Conservation (phyloP, 1,140 invertebrate species). For the Halictus rubicundus region DNA sequence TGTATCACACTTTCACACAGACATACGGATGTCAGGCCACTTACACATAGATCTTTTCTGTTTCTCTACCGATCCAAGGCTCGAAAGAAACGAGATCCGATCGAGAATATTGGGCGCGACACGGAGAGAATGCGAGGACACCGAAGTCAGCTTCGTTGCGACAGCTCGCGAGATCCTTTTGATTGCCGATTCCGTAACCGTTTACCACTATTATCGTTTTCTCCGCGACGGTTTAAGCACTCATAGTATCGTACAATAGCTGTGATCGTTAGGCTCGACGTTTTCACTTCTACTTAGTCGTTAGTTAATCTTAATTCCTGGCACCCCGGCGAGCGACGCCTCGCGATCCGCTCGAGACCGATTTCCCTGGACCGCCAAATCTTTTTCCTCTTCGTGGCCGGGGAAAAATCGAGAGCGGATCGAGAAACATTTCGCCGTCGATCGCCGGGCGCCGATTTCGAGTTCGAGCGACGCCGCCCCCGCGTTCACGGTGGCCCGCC, state of each 20-base stretch:
- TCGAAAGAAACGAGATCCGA: neutral
- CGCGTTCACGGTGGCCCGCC: slow-evolving; percentile 1
- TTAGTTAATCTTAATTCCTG: slow-evolving; percentile 47
- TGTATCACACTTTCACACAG: neutral
- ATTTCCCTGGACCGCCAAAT: neutral
- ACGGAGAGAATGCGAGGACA: slow-evolving; percentile 3
- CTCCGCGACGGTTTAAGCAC: slow-evolving; percentile 35
- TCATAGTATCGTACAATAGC: slow-evolving; percentile 73
- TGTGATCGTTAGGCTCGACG: slow-evolving; percentile 71
- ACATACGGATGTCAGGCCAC: neutral
- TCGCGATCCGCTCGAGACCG: slow-evolving; percentile 11
- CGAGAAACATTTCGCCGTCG: neutral
- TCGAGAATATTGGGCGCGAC: neutral
- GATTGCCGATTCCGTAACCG: slow-evolving; percentile 27
- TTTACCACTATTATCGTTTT: slow-evolving; percentile 45
- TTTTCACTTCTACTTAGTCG: slow-evolving; percentile 58
- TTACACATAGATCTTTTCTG: neutral
- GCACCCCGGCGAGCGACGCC: neutral
- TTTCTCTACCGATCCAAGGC: slow-evolving; percentile 49
- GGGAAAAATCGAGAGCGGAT: neutral
- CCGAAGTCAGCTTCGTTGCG: slow-evolving; percentile 14
- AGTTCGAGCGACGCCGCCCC: slow-evolving; percentile 37
- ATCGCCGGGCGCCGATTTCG: slow-evolving; percentile 17
- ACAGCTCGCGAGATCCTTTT: slow-evolving; percentile 24
- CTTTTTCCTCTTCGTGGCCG: neutral